Evolutionary conservation across 2,797 vertebrate species (phyloP), one percentile per base, ranked within the genome.

Genomic region (Coendou prehensilis): DNA sequence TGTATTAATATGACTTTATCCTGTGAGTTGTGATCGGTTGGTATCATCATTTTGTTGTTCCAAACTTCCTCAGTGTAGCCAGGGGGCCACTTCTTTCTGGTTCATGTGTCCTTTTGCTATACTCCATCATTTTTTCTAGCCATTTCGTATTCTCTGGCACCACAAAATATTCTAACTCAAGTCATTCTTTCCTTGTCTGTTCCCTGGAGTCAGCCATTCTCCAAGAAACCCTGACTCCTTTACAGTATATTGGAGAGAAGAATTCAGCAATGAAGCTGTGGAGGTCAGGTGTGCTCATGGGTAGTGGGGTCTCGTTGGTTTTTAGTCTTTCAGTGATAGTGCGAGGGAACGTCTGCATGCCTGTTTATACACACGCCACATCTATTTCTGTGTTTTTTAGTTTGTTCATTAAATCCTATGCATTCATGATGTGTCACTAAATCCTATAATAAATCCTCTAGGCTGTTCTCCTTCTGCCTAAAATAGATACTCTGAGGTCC

Each of bases 401-500:
- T 92, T 64, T 88, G 7, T 83, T 3, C 57, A 26, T 87, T 88
- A 59, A 91, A 73, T 71, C 2, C 15, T 81, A 4, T 47, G 41
- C 64, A 63, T 88, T 94, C 37, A 20, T 4, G 28, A 10, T 75
- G 37, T 75, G 45, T 20, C 9, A 15, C 79, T 78, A 9, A 52
- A 47, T 88, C 17, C 28, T 15, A 9, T 78, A 14, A 23, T 83
- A 89, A 84, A 71, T 82, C 26, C 47, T 90, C 30, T 45, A 37
- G 56, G 41, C 20, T 33, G 17, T 9, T 63, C 28, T 85, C 23
- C 54, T 71, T 61, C 28, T 87, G 47, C 41, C 47, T 93, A 96
- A 97, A 96, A 96, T 96, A 96, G 91, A 93, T 86, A 93, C 82
- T 96, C 93, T 90, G 56, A 82, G 95, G 92, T 97, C 67, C 95